Evolutionary conservation across 2,797 vertebrate genomes (phyloP), one percentile per base, ranked within the genome.

Genomic region (Rallus crepitans): DNA sequence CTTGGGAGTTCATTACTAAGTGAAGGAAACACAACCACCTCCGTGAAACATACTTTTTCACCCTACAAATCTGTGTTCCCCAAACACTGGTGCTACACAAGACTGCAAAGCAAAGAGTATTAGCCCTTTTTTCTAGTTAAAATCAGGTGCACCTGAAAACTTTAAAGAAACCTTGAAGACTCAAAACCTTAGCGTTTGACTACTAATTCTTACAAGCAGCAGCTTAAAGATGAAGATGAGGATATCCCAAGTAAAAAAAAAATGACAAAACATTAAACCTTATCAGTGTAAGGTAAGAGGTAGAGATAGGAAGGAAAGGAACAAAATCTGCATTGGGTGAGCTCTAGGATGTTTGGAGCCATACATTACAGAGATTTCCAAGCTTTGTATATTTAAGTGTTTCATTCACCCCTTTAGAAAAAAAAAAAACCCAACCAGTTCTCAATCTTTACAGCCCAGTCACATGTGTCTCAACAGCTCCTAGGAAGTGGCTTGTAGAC

Each of bases 401-500:
- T 84, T 55, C 2, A 3, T 39, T 52, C 31, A 13, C 0, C 0
- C 11, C 28, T 33, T 61, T 5, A 9, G 35, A 35, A 35, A 35
- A 79, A 47, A 42, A 50, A 3, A 10, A 79, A 47, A 42, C 33
- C 3, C 31, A 37, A 64, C 3, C 19, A 19, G 3, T 25, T 69
- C 50, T 9, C 10, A 28, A 53, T 10, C 4, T 13, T 60, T 48
- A 84, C 5, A 63, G 28, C 19, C 23, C 16, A 73, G 53, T 16
- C 9, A 8, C 3, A 16, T 3, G 0, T 11, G 5, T 40, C 52
- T 53, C 17, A 65, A 60, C 2, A 76, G 28, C 27, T 76, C 55
- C 25, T 12, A 65, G 8, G 23, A 89, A 93, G 35, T 7, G 3
- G 19, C 19, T 69, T 83, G 72, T 7, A 47, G 25, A 40, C 3